Conservation (phyloP, 2,888 invertebrate genomes). For the Macaria notata region DNA sequence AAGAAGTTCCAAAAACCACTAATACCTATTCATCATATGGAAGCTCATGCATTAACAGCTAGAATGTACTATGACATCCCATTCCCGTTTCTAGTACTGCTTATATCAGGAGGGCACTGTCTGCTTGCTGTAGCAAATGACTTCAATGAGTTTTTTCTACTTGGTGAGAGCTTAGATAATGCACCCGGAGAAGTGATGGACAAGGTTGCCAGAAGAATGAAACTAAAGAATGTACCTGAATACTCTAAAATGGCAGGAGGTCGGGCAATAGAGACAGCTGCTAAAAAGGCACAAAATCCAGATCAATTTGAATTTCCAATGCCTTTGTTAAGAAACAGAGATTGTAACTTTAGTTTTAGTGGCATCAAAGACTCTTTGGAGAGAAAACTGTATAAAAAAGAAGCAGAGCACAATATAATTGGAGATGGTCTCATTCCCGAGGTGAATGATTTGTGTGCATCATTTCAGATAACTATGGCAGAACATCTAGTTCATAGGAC, state of each 20-base stretch:
- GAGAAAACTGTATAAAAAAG: constrained; percentile 80
- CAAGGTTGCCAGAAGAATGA: constrained; percentile 93
- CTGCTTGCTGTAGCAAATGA: constrained; percentile 88
- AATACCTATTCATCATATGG: constrained; percentile 99
- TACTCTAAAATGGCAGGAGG: constrained; percentile 91
- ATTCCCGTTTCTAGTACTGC: constrained; percentile 94
- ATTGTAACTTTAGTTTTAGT: constrained; percentile 96
- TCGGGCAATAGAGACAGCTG: constrained; percentile 91
- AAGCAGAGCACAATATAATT: constrained; percentile 77
- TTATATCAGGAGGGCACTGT: constrained; percentile 97
- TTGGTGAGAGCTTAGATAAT: constrained; percentile 91
- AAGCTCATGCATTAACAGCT: constrained; percentile 96
- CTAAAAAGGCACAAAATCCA: constrained; percentile 84
- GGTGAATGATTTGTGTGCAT: constrained; percentile 92
- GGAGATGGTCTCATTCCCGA: constrained; percentile 89
- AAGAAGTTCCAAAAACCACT: constrained; percentile 87
- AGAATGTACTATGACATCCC: constrained; percentile 87
- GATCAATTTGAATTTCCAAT: constrained; percentile 85
- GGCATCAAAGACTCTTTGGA: constrained; percentile 87
- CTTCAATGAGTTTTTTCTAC: constrained; percentile 88
- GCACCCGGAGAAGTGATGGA: constrained; percentile 97
- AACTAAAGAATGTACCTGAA: constrained; percentile 88
- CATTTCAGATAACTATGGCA: constrained; percentile 87
- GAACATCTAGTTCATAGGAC: constrained; percentile 91
- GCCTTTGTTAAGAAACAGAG: constrained; percentile 83